Evolutionary conservation across 2,888 invertebrate species (phyloP).

Genomic region (Gastrophysa polygoni): DNA sequence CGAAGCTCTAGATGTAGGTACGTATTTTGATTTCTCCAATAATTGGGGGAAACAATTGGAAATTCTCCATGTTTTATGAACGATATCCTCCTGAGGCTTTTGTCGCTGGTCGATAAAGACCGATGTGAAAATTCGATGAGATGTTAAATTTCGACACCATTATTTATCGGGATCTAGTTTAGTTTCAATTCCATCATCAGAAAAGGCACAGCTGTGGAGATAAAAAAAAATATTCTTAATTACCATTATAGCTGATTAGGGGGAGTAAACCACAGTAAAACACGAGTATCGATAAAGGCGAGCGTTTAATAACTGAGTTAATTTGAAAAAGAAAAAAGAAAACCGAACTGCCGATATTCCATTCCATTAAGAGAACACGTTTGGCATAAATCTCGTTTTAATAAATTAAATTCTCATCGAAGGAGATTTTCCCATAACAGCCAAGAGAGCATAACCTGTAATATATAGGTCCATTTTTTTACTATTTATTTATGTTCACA

Average conservation of each 20-base stretch:
- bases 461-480: constrained; percentile 54
- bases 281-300: constrained; percentile 33
- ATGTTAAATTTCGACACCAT: neutral
- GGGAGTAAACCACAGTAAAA: constrained; percentile 36
- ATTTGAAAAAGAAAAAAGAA: constrained; percentile 42
- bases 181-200: neutral
- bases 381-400: constrained; percentile 53
- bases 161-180: constrained; percentile 2
- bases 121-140: neutral
- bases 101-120: neutral
- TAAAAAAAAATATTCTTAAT: constrained; percentile 27
- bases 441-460: constrained; percentile 43
- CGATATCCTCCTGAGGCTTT: too few relatives aligned
- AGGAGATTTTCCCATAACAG: constrained; percentile 46
- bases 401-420: constrained; percentile 51
- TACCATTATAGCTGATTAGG: constrained; percentile 28
- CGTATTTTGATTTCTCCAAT: too few relatives aligned
- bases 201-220: neutral
- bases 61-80: too few relatives aligned
- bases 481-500: constrained; percentile 51
- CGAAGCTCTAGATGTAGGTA: too few relatives aligned
- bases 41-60: too few relatives aligned
- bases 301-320: constrained; percentile 41
- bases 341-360: constrained; percentile 45
- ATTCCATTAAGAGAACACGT: constrained; percentile 51